Evolutionary conservation across 2,113 vertebrate species (phyloP), one percentile per base, ranked within the genome.

Genomic region (Hippopotamus amphibius): DNA sequence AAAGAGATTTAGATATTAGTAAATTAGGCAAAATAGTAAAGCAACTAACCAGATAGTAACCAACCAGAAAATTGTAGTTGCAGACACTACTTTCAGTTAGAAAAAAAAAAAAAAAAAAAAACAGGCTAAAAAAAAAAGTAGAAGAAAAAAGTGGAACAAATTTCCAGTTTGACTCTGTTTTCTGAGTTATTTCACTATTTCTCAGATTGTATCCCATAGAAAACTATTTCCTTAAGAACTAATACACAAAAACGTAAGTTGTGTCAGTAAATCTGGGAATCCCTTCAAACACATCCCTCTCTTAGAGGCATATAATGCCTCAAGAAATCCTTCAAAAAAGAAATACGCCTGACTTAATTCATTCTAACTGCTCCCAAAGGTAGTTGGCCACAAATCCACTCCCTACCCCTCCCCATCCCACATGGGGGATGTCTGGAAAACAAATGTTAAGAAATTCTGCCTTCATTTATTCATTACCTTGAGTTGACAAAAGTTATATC

Each of bases 241-340:
- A 71, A 79, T 50, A 88, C 28, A 26, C 71, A 48, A 92, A 97
- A 46, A 57, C 9, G 37, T 14, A 37, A n/a, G 28, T 46, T 55
- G 22, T 46, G 30, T 46, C 13, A 66, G 22, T 79, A 61, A 74
- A 24, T 92, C 59, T 61, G 33, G 7, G 37, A 90, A 87, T 82
- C 48, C 12, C 48, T 66, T 77, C 37, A 82, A 57, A 63, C 22
- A 88, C 0, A 43, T 90, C 37, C 5, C 37, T 57, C 26, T 8
- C 43, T 77, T 57, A 11, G 46, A 77, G 5, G 6, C 26, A 53
- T 37, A 89, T 41, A 86, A 55, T 9, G 0, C 12, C 33, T 89
- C 48, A 90, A 83, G 37, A 89, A 97, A 79, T 37, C 15, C 33
- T 95, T 90, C 33, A 72, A 79, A 85, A 96, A 33, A 69, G 4